phyloP scores from a whole-genome alignment of 92 coral and sea anemone species.

The Paragorgia papillata region DNA sequence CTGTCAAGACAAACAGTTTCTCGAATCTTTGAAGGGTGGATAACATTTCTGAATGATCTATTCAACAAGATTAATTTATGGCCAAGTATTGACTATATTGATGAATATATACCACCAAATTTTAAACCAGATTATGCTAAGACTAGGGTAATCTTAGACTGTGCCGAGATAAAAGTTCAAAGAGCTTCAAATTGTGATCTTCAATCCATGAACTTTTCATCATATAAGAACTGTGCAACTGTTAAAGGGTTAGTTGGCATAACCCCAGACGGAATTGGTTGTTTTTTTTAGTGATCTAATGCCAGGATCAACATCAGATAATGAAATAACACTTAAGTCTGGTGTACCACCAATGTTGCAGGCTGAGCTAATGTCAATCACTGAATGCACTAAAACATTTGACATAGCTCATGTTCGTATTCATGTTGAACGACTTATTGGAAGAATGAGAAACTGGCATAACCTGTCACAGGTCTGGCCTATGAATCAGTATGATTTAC shows the following conservation, averaged over 20 bases:
- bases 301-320: slow-evolving; percentile 42
- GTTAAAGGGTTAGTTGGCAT: slow-evolving; percentile 40
- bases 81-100: slow-evolving; percentile 24
- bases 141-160: slow-evolving; percentile 37
- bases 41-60: slow-evolving; percentile 17
- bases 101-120: slow-evolving; percentile 2
- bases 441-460: slow-evolving; percentile 36
- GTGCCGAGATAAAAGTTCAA: slow-evolving; percentile 24
- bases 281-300: slow-evolving; percentile 37
- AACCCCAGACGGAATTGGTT: slow-evolving; percentile 29
- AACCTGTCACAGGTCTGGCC: slow-evolving; percentile 38
- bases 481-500: slow-evolving; percentile 31
- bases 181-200: slow-evolving; percentile 27
- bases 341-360: slow-evolving; percentile 42
- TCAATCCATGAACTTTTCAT: slow-evolving; percentile 38
- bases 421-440: slow-evolving; percentile 34
- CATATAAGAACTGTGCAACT: slow-evolving; percentile 29
- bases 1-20: slow-evolving; percentile 36
- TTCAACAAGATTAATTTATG: slow-evolving; percentile 26
- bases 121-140: slow-evolving; percentile 25
- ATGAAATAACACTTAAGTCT: slow-evolving; percentile 16
- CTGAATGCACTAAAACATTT: slow-evolving; percentile 31
- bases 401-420: slow-evolving; percentile 23
- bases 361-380: slow-evolving; percentile 5
- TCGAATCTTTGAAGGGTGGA: slow-evolving; percentile 38